These are phyloP conservation scores for Bombus confusus DNA, from an alignment of 1,140 invertebrate species.

Conservation along the genomic window DNA sequence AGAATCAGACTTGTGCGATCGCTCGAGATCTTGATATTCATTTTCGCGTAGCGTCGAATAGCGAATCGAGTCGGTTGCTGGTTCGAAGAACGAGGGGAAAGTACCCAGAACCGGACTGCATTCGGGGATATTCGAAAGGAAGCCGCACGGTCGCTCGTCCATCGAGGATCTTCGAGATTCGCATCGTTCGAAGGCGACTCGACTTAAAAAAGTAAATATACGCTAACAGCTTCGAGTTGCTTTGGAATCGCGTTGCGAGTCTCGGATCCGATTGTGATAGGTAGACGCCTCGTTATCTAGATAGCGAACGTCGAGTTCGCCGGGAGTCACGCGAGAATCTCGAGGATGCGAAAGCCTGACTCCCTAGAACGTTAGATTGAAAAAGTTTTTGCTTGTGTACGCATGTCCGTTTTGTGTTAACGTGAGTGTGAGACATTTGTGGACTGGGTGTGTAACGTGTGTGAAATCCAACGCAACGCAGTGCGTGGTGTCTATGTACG, in stretches of 20 bases:
- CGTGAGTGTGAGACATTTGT: not conserved
- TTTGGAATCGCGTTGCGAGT: constrained; percentile 7
- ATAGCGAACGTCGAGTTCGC: not conserved
- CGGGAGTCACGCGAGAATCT: not conserved
- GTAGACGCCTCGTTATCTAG: not conserved
- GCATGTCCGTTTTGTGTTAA: not conserved
- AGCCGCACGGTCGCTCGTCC: too few relatives aligned
- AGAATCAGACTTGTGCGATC: constrained; percentile 29
- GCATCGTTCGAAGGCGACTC: constrained; percentile 21
- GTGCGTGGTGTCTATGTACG: not conserved
- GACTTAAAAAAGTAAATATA: constrained; percentile 52
- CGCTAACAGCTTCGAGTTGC: constrained; percentile 15
- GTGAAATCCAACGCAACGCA: too few relatives aligned
- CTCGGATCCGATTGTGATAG: not conserved
- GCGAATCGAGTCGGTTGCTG: not conserved
- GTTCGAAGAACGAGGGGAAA: not conserved
- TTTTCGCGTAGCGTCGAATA: not conserved
- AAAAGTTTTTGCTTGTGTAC: constrained; percentile 18
- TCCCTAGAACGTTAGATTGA: constrained; percentile 40
- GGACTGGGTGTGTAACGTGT: not conserved
- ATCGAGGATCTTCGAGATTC: not conserved
- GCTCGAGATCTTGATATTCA: constrained; percentile 19
- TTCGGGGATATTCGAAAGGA: too few relatives aligned
- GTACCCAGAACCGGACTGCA: not conserved
- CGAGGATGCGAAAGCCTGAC: constrained; percentile 27